Percentiles rank a stretch among this genome's conserved stretches.
phyloP scores from a whole-genome alignment of 2,797 vertebrate genomes.

The Bradypodion ventrale region DNA sequence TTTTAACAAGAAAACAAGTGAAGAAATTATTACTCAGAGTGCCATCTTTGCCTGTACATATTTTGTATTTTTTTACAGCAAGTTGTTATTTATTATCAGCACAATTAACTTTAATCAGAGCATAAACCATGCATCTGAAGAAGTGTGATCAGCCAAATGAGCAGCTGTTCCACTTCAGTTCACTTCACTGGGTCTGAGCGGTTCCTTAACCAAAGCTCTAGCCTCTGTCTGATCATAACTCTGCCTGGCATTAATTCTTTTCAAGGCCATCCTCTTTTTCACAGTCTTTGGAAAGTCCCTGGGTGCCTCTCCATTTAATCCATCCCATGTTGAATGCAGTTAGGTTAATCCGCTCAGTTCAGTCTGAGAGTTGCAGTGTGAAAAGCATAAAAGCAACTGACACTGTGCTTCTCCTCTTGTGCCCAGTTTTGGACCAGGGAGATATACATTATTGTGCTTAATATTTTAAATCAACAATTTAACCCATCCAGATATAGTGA shows the following conservation, averaged over 20 bases:
- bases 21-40: slow-evolving; percentile 24
- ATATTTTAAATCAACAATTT: neutral
- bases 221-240: neutral
- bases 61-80: slow-evolving; percentile 21
- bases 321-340: neutral
- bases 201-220: neutral
- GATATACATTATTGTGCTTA: neutral
- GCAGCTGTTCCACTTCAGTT: slow-evolving; percentile 24
- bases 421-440: neutral
- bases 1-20: slow-evolving; percentile 10
- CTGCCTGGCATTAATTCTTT: neutral
- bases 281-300: neutral
- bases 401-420: neutral
- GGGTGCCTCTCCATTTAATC: slow-evolving; percentile 15
- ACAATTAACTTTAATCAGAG: slow-evolving; percentile 29
- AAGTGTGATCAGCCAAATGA: slow-evolving; percentile 27
- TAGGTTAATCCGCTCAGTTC: neutral
- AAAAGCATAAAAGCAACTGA: neutral
- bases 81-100: slow-evolving; percentile 4
- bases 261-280: slow-evolving; percentile 22
- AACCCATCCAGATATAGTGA: neutral
- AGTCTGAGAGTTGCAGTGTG: neutral
- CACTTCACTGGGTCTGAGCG: slow-evolving; percentile 1
- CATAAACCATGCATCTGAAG: slow-evolving; percentile 21
- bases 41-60: neutral